phyloP scores from a whole-genome alignment of 2,888 invertebrate species.

The Lycocerus yunnanus region DNA sequence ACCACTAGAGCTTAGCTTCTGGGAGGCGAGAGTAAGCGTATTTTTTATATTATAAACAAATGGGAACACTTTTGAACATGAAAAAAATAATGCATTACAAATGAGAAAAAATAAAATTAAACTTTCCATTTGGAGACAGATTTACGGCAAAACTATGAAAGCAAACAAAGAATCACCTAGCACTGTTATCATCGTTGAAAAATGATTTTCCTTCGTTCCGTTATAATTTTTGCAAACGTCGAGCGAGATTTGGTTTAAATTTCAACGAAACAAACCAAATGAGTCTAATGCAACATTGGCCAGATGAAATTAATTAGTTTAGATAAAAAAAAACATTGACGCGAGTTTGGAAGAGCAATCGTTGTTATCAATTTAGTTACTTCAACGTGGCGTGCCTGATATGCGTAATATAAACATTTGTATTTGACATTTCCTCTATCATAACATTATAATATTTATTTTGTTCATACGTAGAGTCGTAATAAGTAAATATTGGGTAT shows the following conservation, averaged over 20 bases:
- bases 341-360: not conserved
- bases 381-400: not conserved
- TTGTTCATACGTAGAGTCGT: conserved; percentile 12
- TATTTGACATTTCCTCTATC: conserved; percentile 22
- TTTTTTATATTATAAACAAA: too few relatives aligned
- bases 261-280: not conserved
- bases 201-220: not conserved
- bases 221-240: not conserved
- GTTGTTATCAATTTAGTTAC: not conserved
- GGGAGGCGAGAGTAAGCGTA: too few relatives aligned
- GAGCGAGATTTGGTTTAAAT: not conserved
- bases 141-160: not conserved
- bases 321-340: not conserved
- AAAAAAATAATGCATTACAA: too few relatives aligned
- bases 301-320: not conserved
- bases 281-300: not conserved
- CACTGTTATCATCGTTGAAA: not conserved
- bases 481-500: conserved; percentile 20
- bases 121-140: not conserved
- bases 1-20: too few relatives aligned
- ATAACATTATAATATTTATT: conserved; percentile 25
- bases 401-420: conserved; percentile 17
- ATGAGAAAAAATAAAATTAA: not conserved
- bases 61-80: too few relatives aligned
- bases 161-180: not conserved